Evolutionary conservation across 2,888 invertebrate genomes (phyloP).

Genomic region (Oscheius myriophilus): DNA sequence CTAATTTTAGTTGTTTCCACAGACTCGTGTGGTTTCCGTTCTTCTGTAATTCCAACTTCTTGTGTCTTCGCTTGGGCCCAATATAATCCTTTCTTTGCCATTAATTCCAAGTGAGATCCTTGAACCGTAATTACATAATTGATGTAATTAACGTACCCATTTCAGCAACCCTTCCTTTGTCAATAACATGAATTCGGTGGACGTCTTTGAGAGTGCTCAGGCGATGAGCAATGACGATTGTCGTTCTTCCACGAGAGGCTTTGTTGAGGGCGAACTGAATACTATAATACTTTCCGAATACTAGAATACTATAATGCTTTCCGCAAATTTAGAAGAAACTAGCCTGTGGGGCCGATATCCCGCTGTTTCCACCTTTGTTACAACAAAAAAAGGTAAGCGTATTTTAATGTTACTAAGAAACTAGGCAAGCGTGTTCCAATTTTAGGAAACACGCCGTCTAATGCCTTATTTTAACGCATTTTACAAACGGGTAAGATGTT

Average conservation of each 20-base stretch:
- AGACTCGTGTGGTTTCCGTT: background rate
- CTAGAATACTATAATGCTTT: no score
- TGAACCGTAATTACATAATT: background rate
- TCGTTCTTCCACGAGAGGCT: conserved; percentile 48
- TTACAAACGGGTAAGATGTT: no score
- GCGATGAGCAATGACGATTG: conserved; percentile 54
- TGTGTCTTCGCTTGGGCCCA: conserved; percentile 34
- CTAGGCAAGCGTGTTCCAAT: no score
- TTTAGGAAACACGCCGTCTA: no score
- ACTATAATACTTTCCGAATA: no score
- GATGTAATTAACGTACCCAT: background rate
- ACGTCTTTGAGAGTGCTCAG: conserved; percentile 56
- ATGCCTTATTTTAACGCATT: no score
- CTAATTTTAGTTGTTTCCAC: no score
- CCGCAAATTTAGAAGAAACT: no score
- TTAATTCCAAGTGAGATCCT: conserved; percentile 23
- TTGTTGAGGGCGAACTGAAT: conserved; percentile 46
- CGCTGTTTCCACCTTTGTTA: no score
- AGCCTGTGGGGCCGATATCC: no score
- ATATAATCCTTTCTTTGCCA: conserved; percentile 22
- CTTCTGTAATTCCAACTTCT: conserved; percentile 20
- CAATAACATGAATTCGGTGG: conserved; percentile 43
- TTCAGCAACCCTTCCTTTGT: conserved; percentile 39
- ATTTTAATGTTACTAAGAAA: no score
- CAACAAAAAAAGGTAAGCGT: no score